Percentiles rank a stretch among this genome's conserved stretches.
These are phyloP conservation scores for Nymphicus hollandicus DNA, from an alignment of 2,113 vertebrate genomes.

Conservation along the genomic window DNA sequence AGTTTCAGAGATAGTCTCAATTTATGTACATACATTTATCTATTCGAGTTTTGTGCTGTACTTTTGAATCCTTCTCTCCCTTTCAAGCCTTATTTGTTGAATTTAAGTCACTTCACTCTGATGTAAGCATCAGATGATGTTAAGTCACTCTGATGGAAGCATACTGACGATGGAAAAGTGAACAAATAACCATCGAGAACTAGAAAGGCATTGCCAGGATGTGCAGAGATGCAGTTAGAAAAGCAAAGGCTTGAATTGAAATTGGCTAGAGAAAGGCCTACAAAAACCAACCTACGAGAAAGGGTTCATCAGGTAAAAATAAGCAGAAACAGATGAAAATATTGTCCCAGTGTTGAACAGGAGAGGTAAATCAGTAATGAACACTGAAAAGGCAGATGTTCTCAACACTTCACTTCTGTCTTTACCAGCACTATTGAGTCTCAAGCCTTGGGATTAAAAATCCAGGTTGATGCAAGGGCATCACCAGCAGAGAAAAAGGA, in stretches of 20 bases:
- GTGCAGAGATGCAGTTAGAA: not conserved
- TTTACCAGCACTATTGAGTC: not conserved
- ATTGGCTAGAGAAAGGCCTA: not conserved
- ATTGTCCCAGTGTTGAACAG: not conserved
- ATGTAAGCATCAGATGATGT: not conserved
- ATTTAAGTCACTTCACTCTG: not conserved
- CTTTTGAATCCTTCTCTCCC: not conserved
- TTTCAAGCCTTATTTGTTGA: rapidly evolving
- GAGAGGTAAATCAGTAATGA: not conserved
- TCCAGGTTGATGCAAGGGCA: not conserved
- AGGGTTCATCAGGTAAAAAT: not conserved
- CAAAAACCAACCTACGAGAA: not conserved
- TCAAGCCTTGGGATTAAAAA: not conserved
- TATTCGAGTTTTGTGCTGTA: not conserved
- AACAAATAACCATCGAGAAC: not conserved
- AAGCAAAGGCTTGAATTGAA: not conserved
- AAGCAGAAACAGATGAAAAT: not conserved
- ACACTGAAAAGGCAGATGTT: not conserved
- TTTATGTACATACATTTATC: not conserved
- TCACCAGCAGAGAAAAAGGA: not conserved
- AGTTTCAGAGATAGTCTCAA: not conserved
- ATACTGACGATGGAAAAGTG: not conserved
- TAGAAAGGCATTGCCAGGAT: not conserved
- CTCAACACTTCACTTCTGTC: not conserved
- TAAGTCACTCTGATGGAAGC: not conserved